A percentile compares a stretch with the other conserved stretches of the same genome.
Evolutionary conservation across 2,113 vertebrate species (phyloP).

Genomic region (Anser brachyrhynchus): DNA sequence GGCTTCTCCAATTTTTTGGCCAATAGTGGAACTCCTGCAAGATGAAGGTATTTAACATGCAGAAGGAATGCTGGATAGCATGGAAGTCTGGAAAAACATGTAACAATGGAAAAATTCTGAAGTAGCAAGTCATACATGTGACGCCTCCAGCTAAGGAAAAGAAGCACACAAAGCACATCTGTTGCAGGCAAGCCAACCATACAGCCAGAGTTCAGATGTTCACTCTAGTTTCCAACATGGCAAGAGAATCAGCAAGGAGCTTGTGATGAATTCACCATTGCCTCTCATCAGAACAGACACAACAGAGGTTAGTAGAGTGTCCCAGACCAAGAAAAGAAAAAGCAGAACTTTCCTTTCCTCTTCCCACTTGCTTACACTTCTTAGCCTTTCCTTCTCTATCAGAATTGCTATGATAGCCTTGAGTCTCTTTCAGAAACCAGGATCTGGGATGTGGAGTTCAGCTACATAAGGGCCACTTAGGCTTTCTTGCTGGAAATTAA

Average conservation of each 20-base stretch:
- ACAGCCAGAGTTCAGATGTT: not conserved
- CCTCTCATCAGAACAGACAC: not conserved
- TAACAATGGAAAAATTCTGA: not conserved
- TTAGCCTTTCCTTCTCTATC: not conserved
- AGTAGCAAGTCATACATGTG: not conserved
- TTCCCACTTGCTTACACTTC: not conserved
- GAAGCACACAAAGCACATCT: not conserved
- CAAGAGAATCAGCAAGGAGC: not conserved
- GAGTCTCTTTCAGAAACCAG: not conserved
- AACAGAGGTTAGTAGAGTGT: not conserved
- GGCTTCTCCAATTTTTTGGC: not conserved
- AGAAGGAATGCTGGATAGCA: not conserved
- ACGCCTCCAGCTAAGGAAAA: not conserved
- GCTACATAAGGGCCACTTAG: not conserved
- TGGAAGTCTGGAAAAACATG: not conserved
- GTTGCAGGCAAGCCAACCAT: not conserved
- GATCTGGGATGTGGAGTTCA: not conserved
- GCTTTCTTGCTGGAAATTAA: not conserved
- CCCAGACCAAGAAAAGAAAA: not conserved
- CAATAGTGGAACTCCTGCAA: not conserved
- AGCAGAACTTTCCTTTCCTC: not conserved
- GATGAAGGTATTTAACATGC: not conserved
- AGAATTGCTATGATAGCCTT: not conserved
- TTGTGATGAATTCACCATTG: not conserved
- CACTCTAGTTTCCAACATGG: not conserved